phyloP scores from a whole-genome alignment of 2,888 invertebrate species.

The Metallyticus violacea region DNA sequence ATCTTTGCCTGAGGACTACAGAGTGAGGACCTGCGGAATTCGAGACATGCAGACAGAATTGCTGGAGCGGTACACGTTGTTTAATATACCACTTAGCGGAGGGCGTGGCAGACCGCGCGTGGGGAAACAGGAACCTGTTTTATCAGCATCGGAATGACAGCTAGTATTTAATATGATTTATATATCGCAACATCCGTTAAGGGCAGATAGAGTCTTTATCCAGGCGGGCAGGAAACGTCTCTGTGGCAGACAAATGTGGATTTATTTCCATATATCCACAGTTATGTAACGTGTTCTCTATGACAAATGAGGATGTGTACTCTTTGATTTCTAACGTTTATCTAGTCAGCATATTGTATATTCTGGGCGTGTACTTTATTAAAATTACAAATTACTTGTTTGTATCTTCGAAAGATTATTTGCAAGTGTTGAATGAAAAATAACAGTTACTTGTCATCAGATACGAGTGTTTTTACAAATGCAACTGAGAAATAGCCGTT shows the following conservation, averaged over 20 bases:
- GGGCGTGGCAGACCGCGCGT: neutral
- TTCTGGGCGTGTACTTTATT: too few species aligned
- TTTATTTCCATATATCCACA: neutral
- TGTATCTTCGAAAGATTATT: too few species aligned
- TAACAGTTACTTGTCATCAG: too few species aligned
- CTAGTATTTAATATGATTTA: neutral
- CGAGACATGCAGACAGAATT: neutral
- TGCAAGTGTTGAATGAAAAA: too few species aligned
- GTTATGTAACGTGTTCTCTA: neutral
- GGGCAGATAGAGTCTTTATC: neutral
- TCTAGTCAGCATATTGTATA: too few species aligned
- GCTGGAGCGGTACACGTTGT: neutral
- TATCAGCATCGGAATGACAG: neutral
- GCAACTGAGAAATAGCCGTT: too few species aligned
- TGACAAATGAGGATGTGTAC: too few species aligned
- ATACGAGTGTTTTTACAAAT: too few species aligned
- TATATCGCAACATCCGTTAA: neutral
- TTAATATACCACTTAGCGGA: neutral
- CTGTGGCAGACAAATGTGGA: neutral
- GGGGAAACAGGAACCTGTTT: neutral
- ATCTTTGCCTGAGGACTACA: too few species aligned
- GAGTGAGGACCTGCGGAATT: too few species aligned
- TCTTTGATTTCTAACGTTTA: too few species aligned
- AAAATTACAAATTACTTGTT: too few species aligned
- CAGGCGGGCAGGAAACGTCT: neutral